These are phyloP conservation scores for Vicugna pacos DNA, from an alignment of 2,113 vertebrate species.

Conservation along the genomic window DNA sequence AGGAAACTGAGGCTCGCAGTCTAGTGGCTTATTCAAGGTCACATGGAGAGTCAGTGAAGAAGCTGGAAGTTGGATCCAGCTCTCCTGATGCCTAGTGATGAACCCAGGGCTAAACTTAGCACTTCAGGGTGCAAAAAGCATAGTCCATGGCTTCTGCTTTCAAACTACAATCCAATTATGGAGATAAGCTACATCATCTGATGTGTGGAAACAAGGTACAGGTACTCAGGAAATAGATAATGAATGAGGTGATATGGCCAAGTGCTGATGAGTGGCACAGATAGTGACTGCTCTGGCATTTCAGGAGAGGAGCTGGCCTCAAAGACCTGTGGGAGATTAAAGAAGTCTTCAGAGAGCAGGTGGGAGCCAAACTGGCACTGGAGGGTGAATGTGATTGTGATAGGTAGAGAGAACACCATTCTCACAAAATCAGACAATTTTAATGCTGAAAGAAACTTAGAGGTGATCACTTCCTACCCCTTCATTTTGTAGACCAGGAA, in stretches of 20 bases:
- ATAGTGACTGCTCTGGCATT: background rate
- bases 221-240: background rate
- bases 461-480: background rate
- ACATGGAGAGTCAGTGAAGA: background rate
- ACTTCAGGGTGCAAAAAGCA: background rate
- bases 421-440: slow-evolving; percentile 16
- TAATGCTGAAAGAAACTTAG: slow-evolving; percentile 30
- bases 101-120: background rate
- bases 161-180: background rate
- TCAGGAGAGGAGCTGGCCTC: background rate
- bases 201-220: background rate
- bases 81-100: background rate
- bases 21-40: background rate
- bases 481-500: slow-evolving; percentile 47
- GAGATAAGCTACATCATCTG: background rate
- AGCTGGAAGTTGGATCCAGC: background rate
- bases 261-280: background rate
- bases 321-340: background rate
- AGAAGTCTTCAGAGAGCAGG: background rate
- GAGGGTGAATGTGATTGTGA: slow-evolving; percentile 11
- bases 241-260: background rate
- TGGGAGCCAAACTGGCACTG: background rate
- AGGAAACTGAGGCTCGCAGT: background rate
- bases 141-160: background rate
- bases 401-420: background rate